Base-by-base conservation (phyloP, 2,888 invertebrate genomes). In the Pollenia angustigena region DNA sequence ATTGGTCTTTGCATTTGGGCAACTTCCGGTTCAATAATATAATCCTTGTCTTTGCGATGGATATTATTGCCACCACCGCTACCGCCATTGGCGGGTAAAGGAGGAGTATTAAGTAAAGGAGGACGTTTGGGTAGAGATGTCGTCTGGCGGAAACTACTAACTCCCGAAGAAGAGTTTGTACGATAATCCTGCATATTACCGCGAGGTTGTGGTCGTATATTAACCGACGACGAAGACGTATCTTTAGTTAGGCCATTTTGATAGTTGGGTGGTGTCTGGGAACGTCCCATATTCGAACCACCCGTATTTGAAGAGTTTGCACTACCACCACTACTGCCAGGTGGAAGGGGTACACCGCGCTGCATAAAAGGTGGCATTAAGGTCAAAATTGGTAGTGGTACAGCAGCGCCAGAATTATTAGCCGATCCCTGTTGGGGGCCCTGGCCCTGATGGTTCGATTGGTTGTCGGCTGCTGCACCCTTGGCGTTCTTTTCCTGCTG, bases 1-100 rank as follows among this genome's bases (percentile, higher is more conserved):
- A 99, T 98, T 85, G 98, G 97, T 79, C 97, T 95, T 88, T 97
- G 96, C 82, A 96, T 94, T 90, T 95, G 95, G 89, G 96, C 96
- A 69, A 95, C 94, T 90, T 95, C 95, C 74, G 95, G 94, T 85
- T 93, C 91, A 46, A 93, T 91, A 16, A 91, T 91, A 66, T 92
- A 93, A 78, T 93, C 93, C 83, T 92, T 92, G 12, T 91, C 92
- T 87, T 92, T 90, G 16, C 90, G 89, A 58, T 88, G 84, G 3
- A 78, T 85, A 68, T 69, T 84, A 46, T 56, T 84, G 6, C 87
- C 88, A 4, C 88, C 87, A 44, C 84, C 52, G 18, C 56, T 78
- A 40, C 89, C 90, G 4, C 88, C 88, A 11, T 88, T 86, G 4
- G 72, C 71, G 23, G 85, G 52, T 14, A 89, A 88, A 6, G 92